These are phyloP conservation scores for Oikopleura dioica DNA, from an alignment of 23 tunicate species.

Conservation along the genomic window DNA sequence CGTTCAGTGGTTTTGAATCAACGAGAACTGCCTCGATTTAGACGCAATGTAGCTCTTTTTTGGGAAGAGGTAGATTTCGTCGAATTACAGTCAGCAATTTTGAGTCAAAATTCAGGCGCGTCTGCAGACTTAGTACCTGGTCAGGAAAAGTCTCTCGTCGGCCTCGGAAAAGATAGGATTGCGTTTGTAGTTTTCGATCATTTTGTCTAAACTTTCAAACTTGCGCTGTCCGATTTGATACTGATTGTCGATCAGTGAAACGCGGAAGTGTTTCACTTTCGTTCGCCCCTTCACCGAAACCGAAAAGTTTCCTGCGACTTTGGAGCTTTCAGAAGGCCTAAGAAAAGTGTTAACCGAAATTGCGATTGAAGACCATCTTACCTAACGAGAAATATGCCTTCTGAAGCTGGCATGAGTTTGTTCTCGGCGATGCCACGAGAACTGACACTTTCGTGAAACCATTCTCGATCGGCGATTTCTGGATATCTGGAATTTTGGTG, in stretches of 20 bases:
- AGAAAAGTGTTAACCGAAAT: too few species aligned
- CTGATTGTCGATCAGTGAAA: conserved; percentile 17
- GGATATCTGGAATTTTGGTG: not conserved
- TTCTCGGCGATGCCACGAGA: not conserved
- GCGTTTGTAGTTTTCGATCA: conserved; percentile 52
- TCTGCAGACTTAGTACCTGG: too few species aligned
- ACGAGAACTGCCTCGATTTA: too few species aligned
- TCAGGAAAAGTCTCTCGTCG: conserved; percentile 14
- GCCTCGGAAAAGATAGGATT: conserved; percentile 65
- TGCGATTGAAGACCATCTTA: too few species aligned
- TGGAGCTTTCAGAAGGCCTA: conserved; percentile 5
- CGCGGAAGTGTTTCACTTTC: conserved; percentile 63
- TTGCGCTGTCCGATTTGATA: conserved; percentile 62
- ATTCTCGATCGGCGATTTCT: not conserved
- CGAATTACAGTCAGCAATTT: too few species aligned
- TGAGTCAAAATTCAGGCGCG: too few species aligned
- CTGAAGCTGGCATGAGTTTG: not conserved
- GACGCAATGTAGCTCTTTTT: too few species aligned
- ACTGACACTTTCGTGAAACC: not conserved
- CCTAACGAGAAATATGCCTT: not conserved
- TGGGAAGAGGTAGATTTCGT: too few species aligned
- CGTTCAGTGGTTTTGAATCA: too few species aligned
- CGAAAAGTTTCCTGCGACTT: conserved; percentile 53
- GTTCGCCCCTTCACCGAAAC: conserved; percentile 77
- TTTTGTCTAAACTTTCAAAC: conserved; percentile 45